Conservation (phyloP, 2,797 vertebrate genomes). For the Phalloptychus januarius region DNA sequence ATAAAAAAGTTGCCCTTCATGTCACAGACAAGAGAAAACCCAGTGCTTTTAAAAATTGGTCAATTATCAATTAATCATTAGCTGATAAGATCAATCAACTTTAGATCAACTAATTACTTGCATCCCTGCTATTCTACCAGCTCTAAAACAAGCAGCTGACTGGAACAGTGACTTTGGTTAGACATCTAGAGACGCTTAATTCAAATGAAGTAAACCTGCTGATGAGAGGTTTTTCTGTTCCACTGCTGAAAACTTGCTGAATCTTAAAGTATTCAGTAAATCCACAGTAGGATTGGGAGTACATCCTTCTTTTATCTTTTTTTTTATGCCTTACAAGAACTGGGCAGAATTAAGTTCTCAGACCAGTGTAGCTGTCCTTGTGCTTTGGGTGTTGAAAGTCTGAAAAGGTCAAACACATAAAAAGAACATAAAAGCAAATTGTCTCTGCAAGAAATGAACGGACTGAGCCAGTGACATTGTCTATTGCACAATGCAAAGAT, state of each 20-base stretch:
- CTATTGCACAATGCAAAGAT: constrained; percentile 36
- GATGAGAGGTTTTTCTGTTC: constrained; percentile 40
- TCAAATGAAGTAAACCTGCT: constrained; percentile 60
- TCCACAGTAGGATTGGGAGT: constrained; percentile 25
- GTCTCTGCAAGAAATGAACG: constrained; percentile 30
- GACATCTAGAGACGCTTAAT: constrained; percentile 46
- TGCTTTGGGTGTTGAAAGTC: constrained; percentile 17
- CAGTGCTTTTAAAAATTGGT: no score
- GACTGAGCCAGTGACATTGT: constrained; percentile 38
- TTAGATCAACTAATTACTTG: no score
- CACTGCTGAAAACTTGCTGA: constrained; percentile 36
- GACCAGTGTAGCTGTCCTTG: constrained; percentile 39
- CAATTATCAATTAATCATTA: no score
- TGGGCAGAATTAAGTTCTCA: constrained; percentile 18
- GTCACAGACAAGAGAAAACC: no score
- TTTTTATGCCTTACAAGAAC: constrained; percentile 37
- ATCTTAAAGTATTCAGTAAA: constrained; percentile 46
- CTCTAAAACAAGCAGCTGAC: neutral
- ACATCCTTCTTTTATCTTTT: neutral
- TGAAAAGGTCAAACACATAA: constrained; percentile 55
- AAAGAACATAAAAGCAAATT: constrained; percentile 49
- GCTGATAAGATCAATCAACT: no score
- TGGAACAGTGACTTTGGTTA: constrained; percentile 33
- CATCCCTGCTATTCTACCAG: neutral
- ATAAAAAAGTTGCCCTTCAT: no score